These are phyloP conservation scores for Drosophila prosaltans DNA, from an alignment of 1,140 invertebrate species.

Conservation along the genomic window DNA sequence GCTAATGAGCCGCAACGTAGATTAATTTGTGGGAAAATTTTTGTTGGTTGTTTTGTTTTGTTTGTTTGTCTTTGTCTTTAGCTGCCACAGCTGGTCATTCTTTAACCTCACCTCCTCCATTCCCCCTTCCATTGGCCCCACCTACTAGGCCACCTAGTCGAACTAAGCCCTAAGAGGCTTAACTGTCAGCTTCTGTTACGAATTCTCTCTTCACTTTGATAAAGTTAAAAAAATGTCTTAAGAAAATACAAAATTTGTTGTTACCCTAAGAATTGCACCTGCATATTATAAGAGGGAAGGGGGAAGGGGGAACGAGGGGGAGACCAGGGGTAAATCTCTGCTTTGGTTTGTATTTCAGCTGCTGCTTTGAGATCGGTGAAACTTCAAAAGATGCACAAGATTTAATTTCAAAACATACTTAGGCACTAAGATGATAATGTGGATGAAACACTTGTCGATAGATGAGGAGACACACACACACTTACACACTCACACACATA, in stretches of 20 bases:
- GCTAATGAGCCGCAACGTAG: conserved; percentile 71
- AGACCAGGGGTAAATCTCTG: not conserved
- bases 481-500: conserved; percentile 20
- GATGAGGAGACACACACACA: conserved; percentile 20
- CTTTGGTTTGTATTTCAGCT: conserved; percentile 5
- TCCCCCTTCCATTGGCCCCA: not conserved
- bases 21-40: conserved; percentile 73
- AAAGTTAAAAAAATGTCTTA: not conserved
- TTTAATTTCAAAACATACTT: conserved; percentile 17
- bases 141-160: not conserved
- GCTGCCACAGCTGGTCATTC: conserved; percentile 39
- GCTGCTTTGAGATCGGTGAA: not conserved
- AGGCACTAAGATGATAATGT: conserved; percentile 6
- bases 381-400: conserved; percentile 21
- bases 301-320: conserved; percentile 4
- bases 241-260: too few relatives aligned
- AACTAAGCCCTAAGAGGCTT: conserved; percentile 1
- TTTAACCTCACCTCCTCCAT: conserved; percentile 11
- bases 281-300: not conserved
- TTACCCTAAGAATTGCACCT: conserved; percentile 2
- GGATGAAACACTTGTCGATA: conserved; percentile 16
- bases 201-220: not conserved
- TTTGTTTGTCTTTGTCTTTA: conserved; percentile 29
- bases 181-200: conserved; percentile 32
- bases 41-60: not conserved